Evolutionary conservation across 2,797 vertebrate species (phyloP).

Genomic region (Lacerta viridis): DNA sequence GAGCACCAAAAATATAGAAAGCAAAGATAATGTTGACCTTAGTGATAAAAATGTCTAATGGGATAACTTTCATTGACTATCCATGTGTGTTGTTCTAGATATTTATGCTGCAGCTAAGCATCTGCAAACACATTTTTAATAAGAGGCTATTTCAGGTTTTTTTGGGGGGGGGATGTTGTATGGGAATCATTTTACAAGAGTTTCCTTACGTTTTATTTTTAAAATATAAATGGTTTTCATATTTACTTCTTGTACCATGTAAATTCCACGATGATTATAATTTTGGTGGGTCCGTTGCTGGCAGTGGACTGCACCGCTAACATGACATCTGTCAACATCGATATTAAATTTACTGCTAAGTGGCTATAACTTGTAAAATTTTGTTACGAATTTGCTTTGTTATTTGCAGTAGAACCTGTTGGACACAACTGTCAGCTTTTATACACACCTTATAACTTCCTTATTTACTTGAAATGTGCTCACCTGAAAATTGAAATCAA

Average conservation of each 20-base stretch:
- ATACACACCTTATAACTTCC: not conserved
- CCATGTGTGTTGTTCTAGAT: constrained; percentile 33
- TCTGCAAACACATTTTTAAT: constrained; percentile 24
- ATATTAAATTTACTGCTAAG: constrained; percentile 2
- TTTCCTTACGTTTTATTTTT: constrained; percentile 59
- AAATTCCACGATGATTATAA: constrained; percentile 25
- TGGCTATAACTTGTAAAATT: constrained; percentile 20
- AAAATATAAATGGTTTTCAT: constrained; percentile 38
- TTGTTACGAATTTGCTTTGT: not conserved
- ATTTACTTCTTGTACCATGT: constrained; percentile 31
- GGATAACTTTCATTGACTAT: constrained; percentile 43
- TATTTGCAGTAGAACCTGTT: not conserved
- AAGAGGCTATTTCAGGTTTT: not conserved
- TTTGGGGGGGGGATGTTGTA: constrained; percentile 8
- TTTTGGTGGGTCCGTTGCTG: constrained; percentile 44
- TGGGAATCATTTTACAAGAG: constrained; percentile 20
- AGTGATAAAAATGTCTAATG: constrained; percentile 57
- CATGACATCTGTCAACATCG: not conserved
- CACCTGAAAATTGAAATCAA: not conserved
- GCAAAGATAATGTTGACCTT: not conserved
- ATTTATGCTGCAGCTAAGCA: constrained; percentile 43
- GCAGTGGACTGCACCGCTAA: constrained; percentile 30
- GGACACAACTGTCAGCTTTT: not conserved
- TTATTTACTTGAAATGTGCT: not conserved
- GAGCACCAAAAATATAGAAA: constrained; percentile 47